phyloP scores from a whole-genome alignment of 1,140 invertebrate genomes.

The Mamestra configurata region DNA sequence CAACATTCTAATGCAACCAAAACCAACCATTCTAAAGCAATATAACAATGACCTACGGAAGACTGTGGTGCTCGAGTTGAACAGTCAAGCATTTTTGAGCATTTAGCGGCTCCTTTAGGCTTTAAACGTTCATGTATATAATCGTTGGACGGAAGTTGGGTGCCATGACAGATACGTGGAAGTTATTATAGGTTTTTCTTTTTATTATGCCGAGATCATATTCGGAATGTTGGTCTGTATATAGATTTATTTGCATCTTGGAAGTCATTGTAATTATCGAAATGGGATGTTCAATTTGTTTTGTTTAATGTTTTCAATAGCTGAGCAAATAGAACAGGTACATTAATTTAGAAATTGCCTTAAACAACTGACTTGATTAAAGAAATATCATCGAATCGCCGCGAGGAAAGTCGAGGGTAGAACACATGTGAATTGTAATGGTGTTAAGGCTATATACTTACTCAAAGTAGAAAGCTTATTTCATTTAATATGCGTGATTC shows the following conservation, averaged over 20 bases:
- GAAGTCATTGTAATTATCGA: constrained; percentile 7
- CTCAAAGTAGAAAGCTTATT: constrained; percentile 37
- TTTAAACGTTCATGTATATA: constrained; percentile 72
- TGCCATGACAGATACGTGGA: constrained; percentile 42
- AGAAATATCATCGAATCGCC: constrained; percentile 14
- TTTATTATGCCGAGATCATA: constrained; percentile 27
- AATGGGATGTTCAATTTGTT: constrained; percentile 15
- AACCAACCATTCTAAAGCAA: background rate
- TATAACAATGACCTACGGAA: constrained; percentile 1
- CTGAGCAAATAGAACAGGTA: background rate
- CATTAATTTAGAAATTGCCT: constrained; percentile 3
- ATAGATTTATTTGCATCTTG: constrained; percentile 34
- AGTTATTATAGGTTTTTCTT: constrained; percentile 62
- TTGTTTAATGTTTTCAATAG: background rate
- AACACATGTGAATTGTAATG: constrained; percentile 6
- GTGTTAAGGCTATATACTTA: constrained; percentile 30
- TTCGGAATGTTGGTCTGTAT: constrained; percentile 40
- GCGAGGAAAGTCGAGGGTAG: background rate
- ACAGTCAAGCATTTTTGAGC: constrained; percentile 82
- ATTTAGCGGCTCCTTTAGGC: constrained; percentile 75
- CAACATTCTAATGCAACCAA: constrained; percentile 11
- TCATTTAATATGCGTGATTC: constrained; percentile 46
- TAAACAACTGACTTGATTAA: background rate
- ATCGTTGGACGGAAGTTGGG: constrained; percentile 26
- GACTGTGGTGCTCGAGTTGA: constrained; percentile 77